Evolutionary conservation across 2,113 vertebrate species (phyloP).

Genomic region (Menidia beryllina): DNA sequence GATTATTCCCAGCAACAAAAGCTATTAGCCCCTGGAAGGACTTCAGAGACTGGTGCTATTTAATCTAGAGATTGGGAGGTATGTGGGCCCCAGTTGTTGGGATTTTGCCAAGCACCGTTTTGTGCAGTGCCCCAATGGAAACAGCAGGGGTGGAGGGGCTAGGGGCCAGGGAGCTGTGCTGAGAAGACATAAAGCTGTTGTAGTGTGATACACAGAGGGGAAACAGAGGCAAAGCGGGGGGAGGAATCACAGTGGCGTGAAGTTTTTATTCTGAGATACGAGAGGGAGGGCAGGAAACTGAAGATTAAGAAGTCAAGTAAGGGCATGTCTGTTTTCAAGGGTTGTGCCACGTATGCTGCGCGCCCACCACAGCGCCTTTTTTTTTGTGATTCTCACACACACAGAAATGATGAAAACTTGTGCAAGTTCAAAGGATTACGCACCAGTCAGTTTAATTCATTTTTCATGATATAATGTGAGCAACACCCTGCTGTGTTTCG

Average conservation of each 20-base stretch:
- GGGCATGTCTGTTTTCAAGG: conserved; percentile 69
- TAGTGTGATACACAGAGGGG: conserved; percentile 64
- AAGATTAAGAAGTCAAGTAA: conserved; percentile 84
- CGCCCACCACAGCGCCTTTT: conserved; percentile 19
- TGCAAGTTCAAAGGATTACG: conserved; percentile 28
- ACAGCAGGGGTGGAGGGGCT: conserved; percentile 67
- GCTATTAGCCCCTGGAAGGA: conserved; percentile 85
- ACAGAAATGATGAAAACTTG: conserved; percentile 11
- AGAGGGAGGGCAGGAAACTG: conserved; percentile 75
- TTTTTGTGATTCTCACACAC: conserved; percentile 19
- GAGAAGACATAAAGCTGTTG: conserved; percentile 63
- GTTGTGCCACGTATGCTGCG: conserved; percentile 37
- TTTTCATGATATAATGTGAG: conserved; percentile 25
- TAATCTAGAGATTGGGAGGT: conserved; percentile 85
- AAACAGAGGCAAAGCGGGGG: conserved; percentile 47
- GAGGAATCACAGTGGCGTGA: conserved; percentile 62
- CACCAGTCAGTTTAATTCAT: conserved; percentile 21
- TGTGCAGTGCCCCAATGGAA: conserved; percentile 76
- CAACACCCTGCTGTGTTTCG: conserved; percentile 18
- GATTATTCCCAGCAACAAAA: conserved; percentile 87
- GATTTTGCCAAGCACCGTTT: conserved; percentile 73
- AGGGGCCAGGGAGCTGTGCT: conserved; percentile 40
- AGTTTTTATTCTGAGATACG: conserved; percentile 69
- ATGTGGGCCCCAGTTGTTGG: conserved; percentile 81
- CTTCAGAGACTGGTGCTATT: conserved; percentile 84